Conservation (phyloP, 37 sponge, comb jelly and placozoan species). For the Diacarnus erythraeanus region DNA sequence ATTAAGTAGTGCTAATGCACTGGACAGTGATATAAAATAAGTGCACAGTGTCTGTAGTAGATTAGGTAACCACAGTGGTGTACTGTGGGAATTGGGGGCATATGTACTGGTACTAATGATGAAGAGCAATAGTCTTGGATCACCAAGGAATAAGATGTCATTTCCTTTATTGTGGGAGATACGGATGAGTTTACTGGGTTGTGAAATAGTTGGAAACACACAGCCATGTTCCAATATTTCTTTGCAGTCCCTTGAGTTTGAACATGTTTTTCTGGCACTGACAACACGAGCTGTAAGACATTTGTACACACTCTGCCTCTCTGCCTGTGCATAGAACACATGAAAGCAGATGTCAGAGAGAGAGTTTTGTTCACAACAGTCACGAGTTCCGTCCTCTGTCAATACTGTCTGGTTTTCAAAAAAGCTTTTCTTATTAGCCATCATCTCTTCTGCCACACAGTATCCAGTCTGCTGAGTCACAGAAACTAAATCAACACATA, state of each 20-base stretch:
- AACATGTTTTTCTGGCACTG: conserved; percentile 33
- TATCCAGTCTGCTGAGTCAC: conserved; percentile 53
- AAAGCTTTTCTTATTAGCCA: conserved; percentile 8
- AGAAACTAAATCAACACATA: conserved; percentile 51
- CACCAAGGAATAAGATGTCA: conserved; percentile 83
- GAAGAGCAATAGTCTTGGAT: conserved; percentile 56
- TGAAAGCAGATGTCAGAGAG: conserved; percentile 70
- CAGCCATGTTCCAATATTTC: conserved; percentile 45
- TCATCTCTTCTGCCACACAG: conserved; percentile 55
- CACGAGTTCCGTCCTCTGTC: conserved; percentile 44
- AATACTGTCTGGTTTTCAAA: conserved; percentile 27
- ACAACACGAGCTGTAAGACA: conserved; percentile 79
- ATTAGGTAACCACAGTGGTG: conserved; percentile 72
- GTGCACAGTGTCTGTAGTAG: conserved; percentile 71
- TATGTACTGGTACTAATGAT: conserved; percentile 57
- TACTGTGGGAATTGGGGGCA: conserved; percentile 30
- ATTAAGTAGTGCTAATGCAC: conserved; percentile 92
- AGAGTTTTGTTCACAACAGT: conserved; percentile 61
- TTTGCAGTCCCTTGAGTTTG: conserved; percentile 64
- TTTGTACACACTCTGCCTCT: conserved; percentile 12
- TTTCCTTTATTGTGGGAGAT: conserved; percentile 66
- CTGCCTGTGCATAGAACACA: conserved; percentile 18
- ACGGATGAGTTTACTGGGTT: conserved; percentile 47
- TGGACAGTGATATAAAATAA: conserved; percentile 84
- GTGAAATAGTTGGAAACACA: conserved; percentile 59